These are phyloP conservation scores for Florisuga fusca DNA, from an alignment of 2,797 vertebrate species.

Conservation along the genomic window DNA sequence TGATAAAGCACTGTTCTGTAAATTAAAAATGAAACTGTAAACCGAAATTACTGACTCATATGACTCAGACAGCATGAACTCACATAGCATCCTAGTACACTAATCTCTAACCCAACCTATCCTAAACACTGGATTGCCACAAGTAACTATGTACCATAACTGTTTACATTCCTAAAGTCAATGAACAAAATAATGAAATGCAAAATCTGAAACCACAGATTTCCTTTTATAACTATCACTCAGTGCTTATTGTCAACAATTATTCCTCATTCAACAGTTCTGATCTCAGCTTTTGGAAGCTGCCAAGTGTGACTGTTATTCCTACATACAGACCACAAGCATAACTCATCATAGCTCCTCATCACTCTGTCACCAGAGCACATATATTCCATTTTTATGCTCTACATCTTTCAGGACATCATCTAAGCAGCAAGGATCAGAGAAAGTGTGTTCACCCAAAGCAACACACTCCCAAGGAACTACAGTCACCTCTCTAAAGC, in stretches of 20 bases:
- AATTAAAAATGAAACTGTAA: background rate
- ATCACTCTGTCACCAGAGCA: background rate
- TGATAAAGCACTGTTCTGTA: background rate
- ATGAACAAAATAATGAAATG: background rate
- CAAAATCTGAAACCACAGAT: background rate
- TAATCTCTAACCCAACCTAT: background rate
- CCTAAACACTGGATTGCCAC: background rate
- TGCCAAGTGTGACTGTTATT: background rate
- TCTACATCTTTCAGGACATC: background rate
- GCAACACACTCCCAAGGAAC: background rate
- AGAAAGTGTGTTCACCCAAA: background rate
- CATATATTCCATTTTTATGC: background rate
- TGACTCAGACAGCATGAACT: background rate
- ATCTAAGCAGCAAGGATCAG: background rate
- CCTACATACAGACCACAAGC: background rate
- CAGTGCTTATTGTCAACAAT: background rate
- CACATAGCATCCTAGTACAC: background rate
- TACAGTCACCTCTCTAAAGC: background rate
- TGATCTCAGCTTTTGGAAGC: background rate
- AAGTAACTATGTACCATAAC: background rate
- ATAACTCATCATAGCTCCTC: background rate
- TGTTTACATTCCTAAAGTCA: conserved; percentile 32
- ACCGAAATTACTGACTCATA: background rate
- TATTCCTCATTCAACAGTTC: background rate
- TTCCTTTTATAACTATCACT: background rate